A percentile compares a stretch with the other conserved stretches of the same genome.
phyloP scores from a whole-genome alignment of 1,140 invertebrate genomes.

The Aphis craccivora region DNA sequence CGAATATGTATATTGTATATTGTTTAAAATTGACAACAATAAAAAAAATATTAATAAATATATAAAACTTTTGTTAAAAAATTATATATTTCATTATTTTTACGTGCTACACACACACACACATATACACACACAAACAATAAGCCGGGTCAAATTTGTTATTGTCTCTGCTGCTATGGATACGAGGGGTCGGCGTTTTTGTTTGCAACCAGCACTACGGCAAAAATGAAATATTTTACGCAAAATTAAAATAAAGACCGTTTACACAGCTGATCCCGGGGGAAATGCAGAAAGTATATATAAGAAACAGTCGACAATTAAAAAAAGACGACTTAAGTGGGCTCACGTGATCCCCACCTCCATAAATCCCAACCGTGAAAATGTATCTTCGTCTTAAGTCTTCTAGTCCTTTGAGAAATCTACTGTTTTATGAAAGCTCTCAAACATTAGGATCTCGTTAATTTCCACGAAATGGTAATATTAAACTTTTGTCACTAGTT shows the following conservation, averaged over 20 bases:
- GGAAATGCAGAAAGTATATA: neutral
- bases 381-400: constrained; percentile 29
- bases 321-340: constrained; percentile 43
- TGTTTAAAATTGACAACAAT: neutral
- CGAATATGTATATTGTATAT: neutral
- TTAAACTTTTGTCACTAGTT: neutral
- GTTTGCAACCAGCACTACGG: neutral
- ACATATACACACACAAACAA: neutral
- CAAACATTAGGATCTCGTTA: constrained; percentile 35
- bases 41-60: neutral
- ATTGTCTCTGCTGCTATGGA: constrained; percentile 53
- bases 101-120: neutral
- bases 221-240: constrained; percentile 45
- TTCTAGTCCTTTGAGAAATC: constrained; percentile 2
- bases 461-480: constrained; percentile 14
- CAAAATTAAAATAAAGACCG: constrained; percentile 31
- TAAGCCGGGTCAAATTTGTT: constrained; percentile 21
- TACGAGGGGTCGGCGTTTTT: constrained; percentile 25
- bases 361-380: constrained; percentile 26
- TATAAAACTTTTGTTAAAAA: neutral
- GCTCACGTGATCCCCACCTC: neutral
- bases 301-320: constrained; percentile 32
- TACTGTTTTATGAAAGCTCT: constrained; percentile 30
- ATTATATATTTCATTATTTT: neutral
- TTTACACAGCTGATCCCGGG: constrained; percentile 40